These are phyloP conservation scores for Mimachlamys varia DNA, from an alignment of 2,888 invertebrate genomes.

Conservation along the genomic window DNA sequence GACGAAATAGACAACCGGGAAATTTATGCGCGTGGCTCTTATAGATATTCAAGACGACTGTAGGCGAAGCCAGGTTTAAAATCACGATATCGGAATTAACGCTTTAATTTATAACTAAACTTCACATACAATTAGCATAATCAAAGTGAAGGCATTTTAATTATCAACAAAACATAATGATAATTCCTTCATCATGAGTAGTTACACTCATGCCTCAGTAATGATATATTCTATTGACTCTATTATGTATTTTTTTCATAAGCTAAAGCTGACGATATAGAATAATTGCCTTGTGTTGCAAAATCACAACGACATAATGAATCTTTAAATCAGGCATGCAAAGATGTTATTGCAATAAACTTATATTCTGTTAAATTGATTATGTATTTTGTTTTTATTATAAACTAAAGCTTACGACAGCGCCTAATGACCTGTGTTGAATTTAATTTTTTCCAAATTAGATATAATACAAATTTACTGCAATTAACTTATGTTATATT, in stretches of 20 bases:
- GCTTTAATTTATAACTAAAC: not conserved
- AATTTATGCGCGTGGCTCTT: not conserved
- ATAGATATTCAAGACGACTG: not conserved
- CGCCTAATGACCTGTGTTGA: too few relatives aligned
- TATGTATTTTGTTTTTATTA: too few relatives aligned
- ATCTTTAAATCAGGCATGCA: too few relatives aligned
- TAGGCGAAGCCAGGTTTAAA: slow-evolving; percentile 14
- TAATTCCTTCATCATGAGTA: not conserved
- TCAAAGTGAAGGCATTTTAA: not conserved
- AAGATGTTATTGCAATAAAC: not conserved
- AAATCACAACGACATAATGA: not conserved
- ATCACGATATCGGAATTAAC: not conserved
- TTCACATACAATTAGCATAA: not conserved
- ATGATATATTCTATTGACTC: not conserved
- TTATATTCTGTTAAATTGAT: too few relatives aligned
- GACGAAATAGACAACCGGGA: too few relatives aligned
- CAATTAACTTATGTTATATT: too few relatives aligned
- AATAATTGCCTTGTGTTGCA: not conserved
- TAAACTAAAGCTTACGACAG: too few relatives aligned
- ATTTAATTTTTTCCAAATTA: too few relatives aligned
- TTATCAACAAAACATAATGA: not conserved
- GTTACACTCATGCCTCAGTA: not conserved
- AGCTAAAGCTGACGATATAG: not conserved
- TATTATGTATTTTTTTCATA: not conserved
- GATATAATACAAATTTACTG: too few relatives aligned